Evolutionary conservation across 2,888 invertebrate species (phyloP), one percentile per base, ranked within the genome.

Genomic region (Asteroscopus sphinx): DNA sequence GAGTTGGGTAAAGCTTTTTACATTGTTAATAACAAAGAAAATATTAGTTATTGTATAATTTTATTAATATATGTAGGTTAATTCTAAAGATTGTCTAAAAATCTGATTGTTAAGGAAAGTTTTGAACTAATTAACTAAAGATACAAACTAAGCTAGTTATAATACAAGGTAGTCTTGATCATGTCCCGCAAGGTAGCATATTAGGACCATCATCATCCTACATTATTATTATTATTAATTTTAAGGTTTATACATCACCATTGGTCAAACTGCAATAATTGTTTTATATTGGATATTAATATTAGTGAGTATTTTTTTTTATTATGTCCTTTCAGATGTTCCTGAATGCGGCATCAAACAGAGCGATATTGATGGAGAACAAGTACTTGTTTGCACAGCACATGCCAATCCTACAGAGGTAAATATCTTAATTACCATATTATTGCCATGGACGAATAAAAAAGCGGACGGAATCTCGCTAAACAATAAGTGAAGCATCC

Each of bases 311-410:
- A n/a, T n/a, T n/a, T n/a, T n/a, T n/a, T 21, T n/a, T 15, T 25
- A 1, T 0, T 21, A 21, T 6, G n/a, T 3, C 8, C 7, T 57
- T 92, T 11, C 92, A 98, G 98, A 96, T 93, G 96, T 97, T 75
- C 98, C 98, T 0, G 97, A 97, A 79, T 98, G 98, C 85, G 96
- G 96, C 48, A 97, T 98, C 77, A 96, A 96, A 64, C 96, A 96
- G 77, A 95, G 95, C 33, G 96, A 97, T 81, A 94, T 96, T 48
- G 95, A 97, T 61, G 97, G 97, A 25, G 95, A 96, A 67, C 96
- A 97, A 84, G 96, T 97, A 51, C 92, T 98, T 48, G 95, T 97
- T 33, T 98, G 98, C 88, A 96, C 96, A 16, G 98, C 97, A 0
- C 93, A 95, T 55, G 97, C 98, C 13, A 98, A 98, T 90, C 98